Conservation (phyloP, 2,888 invertebrate species). For the Pandemis corylana region DNA sequence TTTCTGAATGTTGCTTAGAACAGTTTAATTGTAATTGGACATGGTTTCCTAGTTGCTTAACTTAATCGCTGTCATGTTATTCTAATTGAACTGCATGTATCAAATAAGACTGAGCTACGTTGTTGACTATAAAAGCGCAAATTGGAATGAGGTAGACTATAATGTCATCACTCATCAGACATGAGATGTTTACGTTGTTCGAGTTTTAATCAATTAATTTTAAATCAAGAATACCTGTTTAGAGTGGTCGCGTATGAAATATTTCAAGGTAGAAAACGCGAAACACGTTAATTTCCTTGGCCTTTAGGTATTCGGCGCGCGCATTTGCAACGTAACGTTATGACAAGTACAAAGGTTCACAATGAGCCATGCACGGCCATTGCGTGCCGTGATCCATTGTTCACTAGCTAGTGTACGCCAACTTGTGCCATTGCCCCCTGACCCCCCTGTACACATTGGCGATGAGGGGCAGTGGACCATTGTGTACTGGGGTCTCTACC, state of each 20-base stretch:
- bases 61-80: constrained; percentile 15
- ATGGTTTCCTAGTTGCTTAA: background rate
- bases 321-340: too few relatives aligned
- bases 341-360: too few relatives aligned
- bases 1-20: background rate
- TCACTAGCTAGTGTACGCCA: too few relatives aligned
- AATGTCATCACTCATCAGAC: background rate
- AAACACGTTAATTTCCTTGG: too few relatives aligned
- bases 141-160: constrained; percentile 8
- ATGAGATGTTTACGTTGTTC: background rate
- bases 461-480: too few relatives aligned
- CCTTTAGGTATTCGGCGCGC: too few relatives aligned
- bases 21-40: background rate
- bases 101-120: constrained; percentile 11
- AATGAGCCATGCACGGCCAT: too few relatives aligned
- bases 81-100: constrained; percentile 17
- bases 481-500: too few relatives aligned
- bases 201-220: background rate
- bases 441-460: too few relatives aligned
- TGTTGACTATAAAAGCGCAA: constrained; percentile 17
- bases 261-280: too few relatives aligned
- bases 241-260: background rate
- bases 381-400: too few relatives aligned
- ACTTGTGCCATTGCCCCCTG: too few relatives aligned
- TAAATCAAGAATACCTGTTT: background rate